Conservation (phyloP, 1,140 invertebrate genomes). For the Patella vulgata region DNA sequence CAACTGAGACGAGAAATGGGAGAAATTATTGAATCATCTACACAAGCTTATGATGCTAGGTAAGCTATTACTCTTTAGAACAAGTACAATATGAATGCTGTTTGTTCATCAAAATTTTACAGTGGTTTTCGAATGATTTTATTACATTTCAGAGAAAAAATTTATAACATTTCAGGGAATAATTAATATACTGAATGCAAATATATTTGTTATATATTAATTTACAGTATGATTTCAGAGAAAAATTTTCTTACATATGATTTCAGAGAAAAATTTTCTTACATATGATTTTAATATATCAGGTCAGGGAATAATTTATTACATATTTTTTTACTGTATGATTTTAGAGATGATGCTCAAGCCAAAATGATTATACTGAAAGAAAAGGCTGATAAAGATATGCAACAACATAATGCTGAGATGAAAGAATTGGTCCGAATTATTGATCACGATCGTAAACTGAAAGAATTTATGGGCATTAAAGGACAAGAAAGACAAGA, state of each 20-base stretch:
- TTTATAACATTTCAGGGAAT: too few relatives aligned
- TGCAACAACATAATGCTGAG: conserved; percentile 74
- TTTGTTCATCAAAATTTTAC: background rate
- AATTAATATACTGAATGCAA: too few relatives aligned
- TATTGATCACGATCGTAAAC: conserved; percentile 84
- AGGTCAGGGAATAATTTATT: too few relatives aligned
- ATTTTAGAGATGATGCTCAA: conserved; percentile 81
- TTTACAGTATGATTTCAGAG: too few relatives aligned
- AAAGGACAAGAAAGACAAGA: conserved; percentile 83
- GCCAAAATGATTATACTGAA: conserved; percentile 82
- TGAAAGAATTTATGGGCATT: conserved; percentile 83
- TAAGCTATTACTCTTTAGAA: conserved; percentile 45
- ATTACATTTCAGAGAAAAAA: too few relatives aligned
- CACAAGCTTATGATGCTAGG: conserved; percentile 85
- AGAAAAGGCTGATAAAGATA: conserved; percentile 73
- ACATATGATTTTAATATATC: too few relatives aligned
- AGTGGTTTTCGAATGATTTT: too few relatives aligned
- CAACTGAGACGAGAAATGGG: conserved; percentile 74
- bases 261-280: too few relatives aligned
- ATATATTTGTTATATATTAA: too few relatives aligned
- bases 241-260: too few relatives aligned
- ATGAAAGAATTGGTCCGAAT: conserved; percentile 87
- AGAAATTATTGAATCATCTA: conserved; percentile 86
- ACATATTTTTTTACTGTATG: too few relatives aligned
- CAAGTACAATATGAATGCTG: too few relatives aligned